Evolutionary conservation across 2,113 vertebrate genomes (phyloP), one percentile per base, ranked within the genome.

Genomic region (Cyanoderma ruficeps): DNA sequence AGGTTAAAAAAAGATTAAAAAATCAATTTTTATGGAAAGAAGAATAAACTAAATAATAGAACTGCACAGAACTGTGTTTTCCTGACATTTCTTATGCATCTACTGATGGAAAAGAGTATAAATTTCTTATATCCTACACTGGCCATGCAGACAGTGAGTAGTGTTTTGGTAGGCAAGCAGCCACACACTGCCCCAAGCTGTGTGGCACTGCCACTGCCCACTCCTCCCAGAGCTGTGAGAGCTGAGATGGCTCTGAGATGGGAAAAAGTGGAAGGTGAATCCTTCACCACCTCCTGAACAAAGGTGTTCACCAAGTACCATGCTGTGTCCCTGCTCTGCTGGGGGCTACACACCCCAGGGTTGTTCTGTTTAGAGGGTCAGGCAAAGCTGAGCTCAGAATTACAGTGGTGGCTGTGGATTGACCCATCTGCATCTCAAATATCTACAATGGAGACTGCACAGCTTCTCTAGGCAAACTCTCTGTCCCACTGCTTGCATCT

Each of bases 181-280:
- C 17, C 50, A 81, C 19, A 49, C 0, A 0, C 24, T 77, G 52
- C 27, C 9, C 33, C 44, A 82, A 19, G 28, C 52, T 19, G 52
- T 53, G 52, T 53, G 28, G 52, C 52, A 53, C 52, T 30, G 28
- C 52, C 52, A 53, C 52, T 53, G 52, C 28, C 52, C 52, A 33
- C 50, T 67, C 17, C 49, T 83, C 24, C 22, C 3, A 0, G 68
- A 50, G 50, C 69, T 47, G 42, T 39, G 47, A 59, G 59, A 8
- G 7, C 60, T 83, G 33, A 39, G 39, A 39, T 28, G 50, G 23
- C 56, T 61, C 2, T n/a, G n/a, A n/a, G n/a, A 0, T 22, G 24
- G 22, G 23, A 63, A 37, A 7, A 10, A 14, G 49, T 22, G 28
- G n/a, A 79, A 71, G 67, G 53, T 14, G 3, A 27, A 71, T 52